Base-by-base conservation (phyloP, 2,888 invertebrate species). In the Drosophila histrio region DNA sequence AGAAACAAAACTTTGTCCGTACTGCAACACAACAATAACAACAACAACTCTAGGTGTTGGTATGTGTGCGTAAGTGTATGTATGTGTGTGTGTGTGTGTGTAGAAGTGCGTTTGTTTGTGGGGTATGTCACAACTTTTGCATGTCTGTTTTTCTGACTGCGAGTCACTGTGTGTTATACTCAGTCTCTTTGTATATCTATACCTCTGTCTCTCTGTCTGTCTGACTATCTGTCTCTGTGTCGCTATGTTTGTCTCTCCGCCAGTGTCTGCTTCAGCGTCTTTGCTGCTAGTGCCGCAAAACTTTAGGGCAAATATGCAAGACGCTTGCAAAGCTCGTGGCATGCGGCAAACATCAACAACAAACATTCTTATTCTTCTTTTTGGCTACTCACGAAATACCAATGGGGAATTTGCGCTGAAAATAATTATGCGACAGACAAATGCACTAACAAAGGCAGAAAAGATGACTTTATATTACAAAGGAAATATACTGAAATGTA, bases 271-370 rank as follows among this genome's bases (percentile, higher is more conserved):
- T 1, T 58, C 50, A 57, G 72, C 60, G 47, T 62, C 41, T 57
- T 26, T 65, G 65, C 63, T 65, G 49, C 39, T 67, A 68, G 54
- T 72, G 87, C 77, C 77, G 68, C 78, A 82, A 88, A 82, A 88
- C 82, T 82, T 82, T 71, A 70, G 84, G 64, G 85, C 85, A 82
- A 82, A 84, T 81, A 88, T 87, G 85, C 82, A 73, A 63, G 66
- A 80, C 69, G 65, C 63, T 79, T 53, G 65, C 60, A 72, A 67
- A 83, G 64, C 86, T 79, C 67, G 78, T 87, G 87, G 89, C 81
- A 79, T 79, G 87, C 88, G 68, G 80, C 88, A 88, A 82, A 86
- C 68, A 87, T 87, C 81, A 88, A 73, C 88, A 83, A 52, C 67
- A 81, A 83, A 52, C 67, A 81, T 79, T 76, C 66, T 53, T 57